Evolutionary conservation across 2,113 vertebrate genomes (phyloP).

Genomic region (Steatornis caripensis): DNA sequence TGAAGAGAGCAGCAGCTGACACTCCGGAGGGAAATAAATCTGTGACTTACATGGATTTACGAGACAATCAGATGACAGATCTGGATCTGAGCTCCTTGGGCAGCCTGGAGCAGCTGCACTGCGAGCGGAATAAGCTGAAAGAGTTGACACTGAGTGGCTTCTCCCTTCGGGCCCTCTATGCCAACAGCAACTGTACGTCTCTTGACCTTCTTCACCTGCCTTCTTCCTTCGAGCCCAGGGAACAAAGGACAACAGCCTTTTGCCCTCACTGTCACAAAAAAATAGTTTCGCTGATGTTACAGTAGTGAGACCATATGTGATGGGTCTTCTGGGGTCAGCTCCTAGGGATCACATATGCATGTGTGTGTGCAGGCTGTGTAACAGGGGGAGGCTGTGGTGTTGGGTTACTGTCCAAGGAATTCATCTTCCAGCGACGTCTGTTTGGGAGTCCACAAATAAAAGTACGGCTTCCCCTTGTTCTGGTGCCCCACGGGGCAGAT

Average conservation of each 20-base stretch:
- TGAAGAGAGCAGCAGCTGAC: constrained; percentile 76
- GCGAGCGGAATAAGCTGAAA: constrained; percentile 88
- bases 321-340: background rate
- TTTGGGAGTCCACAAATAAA: background rate
- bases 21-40: constrained; percentile 81
- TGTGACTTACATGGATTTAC: constrained; percentile 86
- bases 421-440: background rate
- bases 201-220: background rate
- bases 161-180: constrained; percentile 83
- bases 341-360: fast-evolving
- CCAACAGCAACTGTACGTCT: constrained; percentile 86
- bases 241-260: background rate
- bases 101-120: constrained; percentile 89
- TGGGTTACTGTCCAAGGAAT: background rate
- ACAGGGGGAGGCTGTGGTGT: background rate
- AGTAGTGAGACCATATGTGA: background rate
- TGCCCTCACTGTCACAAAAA: background rate
- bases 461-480: background rate
- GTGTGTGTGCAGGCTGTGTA: background rate
- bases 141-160: constrained; percentile 87
- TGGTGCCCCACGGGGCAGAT: background rate
- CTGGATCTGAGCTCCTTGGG: constrained; percentile 86
- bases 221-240: background rate
- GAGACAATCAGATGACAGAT: constrained; percentile 85
- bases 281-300: background rate